Percentiles rank a stretch among this genome's conserved stretches.
Evolutionary conservation across 2,113 vertebrate species (phyloP).

Genomic region (Leptobrachium ailaonicum): DNA sequence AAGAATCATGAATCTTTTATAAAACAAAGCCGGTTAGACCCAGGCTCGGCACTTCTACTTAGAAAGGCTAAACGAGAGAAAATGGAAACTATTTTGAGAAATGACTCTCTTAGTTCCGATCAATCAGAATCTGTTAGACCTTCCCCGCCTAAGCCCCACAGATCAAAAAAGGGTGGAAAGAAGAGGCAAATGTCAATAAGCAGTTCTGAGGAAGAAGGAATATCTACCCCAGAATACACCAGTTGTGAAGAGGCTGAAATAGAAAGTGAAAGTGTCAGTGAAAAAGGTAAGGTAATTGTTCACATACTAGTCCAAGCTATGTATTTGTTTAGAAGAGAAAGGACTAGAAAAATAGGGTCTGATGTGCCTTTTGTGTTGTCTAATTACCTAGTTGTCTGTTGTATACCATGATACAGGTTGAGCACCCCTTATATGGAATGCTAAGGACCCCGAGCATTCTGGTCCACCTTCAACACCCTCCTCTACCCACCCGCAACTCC

Average conservation of each 20-base stretch:
- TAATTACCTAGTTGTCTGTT: too few species aligned
- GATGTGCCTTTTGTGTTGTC: too few species aligned
- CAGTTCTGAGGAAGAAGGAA: constrained; percentile 98
- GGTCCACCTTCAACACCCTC: too few species aligned
- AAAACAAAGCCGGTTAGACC: constrained; percentile 82
- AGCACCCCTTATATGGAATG: too few species aligned
- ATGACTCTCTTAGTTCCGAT: constrained; percentile 96
- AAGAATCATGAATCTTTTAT: constrained; percentile 79
- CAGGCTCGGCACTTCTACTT: constrained; percentile 71
- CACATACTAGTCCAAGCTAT: too few species aligned
- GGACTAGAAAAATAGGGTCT: too few species aligned
- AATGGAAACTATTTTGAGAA: constrained; percentile 87
- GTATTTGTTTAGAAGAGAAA: too few species aligned
- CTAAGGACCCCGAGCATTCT: too few species aligned
- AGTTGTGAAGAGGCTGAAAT: constrained; percentile 98
- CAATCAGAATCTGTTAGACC: constrained; percentile 94
- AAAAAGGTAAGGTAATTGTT: constrained; percentile 84
- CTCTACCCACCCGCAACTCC: too few species aligned
- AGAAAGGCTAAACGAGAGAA: constrained; percentile 87
- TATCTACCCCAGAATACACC: constrained; percentile 97
- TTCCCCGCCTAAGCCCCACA: constrained; percentile 89
- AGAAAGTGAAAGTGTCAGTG: constrained; percentile 92
- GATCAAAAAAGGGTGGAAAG: constrained; percentile 86
- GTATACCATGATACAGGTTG: too few species aligned
- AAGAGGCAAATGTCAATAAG: constrained; percentile 98